Conservation (phyloP, 1,140 invertebrate species). For the Bombus difficillimus region DNA sequence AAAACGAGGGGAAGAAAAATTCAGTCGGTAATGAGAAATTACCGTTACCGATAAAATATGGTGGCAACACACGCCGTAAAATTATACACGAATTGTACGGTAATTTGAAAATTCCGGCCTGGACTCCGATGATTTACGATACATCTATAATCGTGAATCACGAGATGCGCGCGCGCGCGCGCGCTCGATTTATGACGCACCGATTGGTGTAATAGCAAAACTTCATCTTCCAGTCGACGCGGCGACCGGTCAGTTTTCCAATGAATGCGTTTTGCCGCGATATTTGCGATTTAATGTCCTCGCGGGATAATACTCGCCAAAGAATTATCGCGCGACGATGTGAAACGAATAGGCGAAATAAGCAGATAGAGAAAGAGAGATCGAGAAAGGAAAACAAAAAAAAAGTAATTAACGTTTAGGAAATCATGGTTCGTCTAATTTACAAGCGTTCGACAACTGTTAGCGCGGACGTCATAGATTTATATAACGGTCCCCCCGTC, state of each 20-base stretch:
- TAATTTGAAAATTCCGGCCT: conserved; percentile 49
- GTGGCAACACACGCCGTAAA: conserved; percentile 6
- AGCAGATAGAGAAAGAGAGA: background rate
- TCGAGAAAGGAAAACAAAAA: too few relatives aligned
- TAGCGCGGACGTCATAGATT: conserved; percentile 2
- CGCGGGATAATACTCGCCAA: background rate
- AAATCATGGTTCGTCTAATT: background rate
- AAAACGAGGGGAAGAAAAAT: background rate
- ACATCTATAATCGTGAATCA: conserved; percentile 59
- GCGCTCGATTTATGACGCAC: conserved; percentile 50
- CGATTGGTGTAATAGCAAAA: conserved; percentile 39
- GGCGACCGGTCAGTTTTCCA: conserved; percentile 40
- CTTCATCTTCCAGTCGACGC: conserved; percentile 33
- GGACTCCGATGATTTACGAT: conserved; percentile 52
- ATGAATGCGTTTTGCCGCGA: conserved; percentile 46
- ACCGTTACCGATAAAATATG: conserved; percentile 23
- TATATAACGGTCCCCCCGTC: background rate
- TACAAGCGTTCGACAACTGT: conserved; percentile 2
- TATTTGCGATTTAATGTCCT: conserved; percentile 57
- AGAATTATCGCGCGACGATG: conserved; percentile 6
- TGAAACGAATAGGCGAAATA: background rate
- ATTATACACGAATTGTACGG: conserved; percentile 44
- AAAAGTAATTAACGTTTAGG: conserved; percentile 25
- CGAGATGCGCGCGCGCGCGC: background rate
- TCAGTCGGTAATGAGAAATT: background rate